Base-by-base conservation (phyloP, 1,140 invertebrate species). In the Goniozus legneri region DNA sequence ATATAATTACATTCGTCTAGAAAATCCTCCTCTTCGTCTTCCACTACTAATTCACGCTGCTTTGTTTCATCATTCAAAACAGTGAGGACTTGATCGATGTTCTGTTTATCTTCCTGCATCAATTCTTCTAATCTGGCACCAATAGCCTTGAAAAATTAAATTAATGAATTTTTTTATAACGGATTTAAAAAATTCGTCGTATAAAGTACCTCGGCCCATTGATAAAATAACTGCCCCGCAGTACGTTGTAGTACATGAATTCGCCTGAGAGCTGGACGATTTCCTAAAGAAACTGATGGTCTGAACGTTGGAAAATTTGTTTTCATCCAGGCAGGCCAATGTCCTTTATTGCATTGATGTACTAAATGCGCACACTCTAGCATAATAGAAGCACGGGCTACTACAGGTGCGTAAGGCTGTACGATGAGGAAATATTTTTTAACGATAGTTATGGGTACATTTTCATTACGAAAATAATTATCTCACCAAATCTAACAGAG, bases 21-120 rank as follows among this genome's bases (percentile, higher is more conserved):
- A 67, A 97, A 99, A 73, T 99, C 95, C 78, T 99, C 97, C 64
- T 98, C 92, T 65, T 98, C 95, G 62, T 98, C 95, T 73, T 92
- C 88, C 33, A 89, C 79, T 43, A 93, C 69, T 1, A 97, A 76
- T 54, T 96, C 91, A 43, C 86, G 84, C 63, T 91, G 88, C 52
- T 87, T 90, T 24, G 79, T 80, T 32, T 95, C 92, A 71, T 96
- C 93, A 1, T 79, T 78, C 0, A 93, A 80, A 54, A 89, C 79
- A 3, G 81, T 76, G 22, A 84, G 80, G 1, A 91, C 76, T 39
- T 85, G 81, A 21, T 84, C 81, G 31, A 84, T 78, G 47, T 86
- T 80, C 48, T 84, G 80, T 55, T 85, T 88, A 60, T 92, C 89
- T 58, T 89, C 85, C 16, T 77, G 65, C 10, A 91, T 65, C 67